Evolutionary conservation across 2,113 vertebrate genomes (phyloP), one percentile per base, ranked within the genome.

Genomic region (Tympanuchus pallidicinctus): DNA sequence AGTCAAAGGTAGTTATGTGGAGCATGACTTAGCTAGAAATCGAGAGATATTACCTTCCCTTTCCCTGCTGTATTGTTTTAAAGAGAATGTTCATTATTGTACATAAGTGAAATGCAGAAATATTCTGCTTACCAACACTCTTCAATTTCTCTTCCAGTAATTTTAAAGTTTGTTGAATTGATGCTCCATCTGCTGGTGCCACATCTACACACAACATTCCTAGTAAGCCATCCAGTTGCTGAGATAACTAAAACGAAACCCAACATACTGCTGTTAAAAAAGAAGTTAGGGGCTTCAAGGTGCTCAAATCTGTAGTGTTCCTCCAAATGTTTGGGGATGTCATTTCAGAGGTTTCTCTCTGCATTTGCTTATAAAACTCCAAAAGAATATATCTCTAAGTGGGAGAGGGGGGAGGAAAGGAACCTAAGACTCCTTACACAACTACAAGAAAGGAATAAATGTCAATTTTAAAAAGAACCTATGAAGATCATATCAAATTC

Each of bases 121-220:
- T 94, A 91, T 54, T 92, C 94, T 94, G 94, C 99, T 96, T 97
- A 99, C 99, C 99, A 74, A 99, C 99, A 93, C 98, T 98, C 97
- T 99, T 99, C 77, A 99, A 98, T 94, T 99, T 99, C 97, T 99
- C 99, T 98, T 99, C 99, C 96, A 99, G 97, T 88, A 99, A 98
- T 97, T 99, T 99, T 96, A 99, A 98, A 87, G 99, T 99, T 89
- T 99, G 99, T 97, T 99, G 99, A 97, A 99, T 99, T 59, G 99
- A 98, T 82, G 99, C 98, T 94, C 99, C 99, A 92, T 99, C 99
- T 77, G 98, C 98, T 89, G 99, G 99, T 89, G 99, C 98, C 81
- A 99, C 99, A 77, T 99, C 99, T 73, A 99, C 99, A 96, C 99
- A 99, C 96, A 99, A 98, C 99, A 99, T 99, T 96, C 99, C 99